These are phyloP conservation scores for Pseudorhiza aurosa DNA, from an alignment of 30 jellyfish, hydroid and myxozoan species.

Conservation along the genomic window DNA sequence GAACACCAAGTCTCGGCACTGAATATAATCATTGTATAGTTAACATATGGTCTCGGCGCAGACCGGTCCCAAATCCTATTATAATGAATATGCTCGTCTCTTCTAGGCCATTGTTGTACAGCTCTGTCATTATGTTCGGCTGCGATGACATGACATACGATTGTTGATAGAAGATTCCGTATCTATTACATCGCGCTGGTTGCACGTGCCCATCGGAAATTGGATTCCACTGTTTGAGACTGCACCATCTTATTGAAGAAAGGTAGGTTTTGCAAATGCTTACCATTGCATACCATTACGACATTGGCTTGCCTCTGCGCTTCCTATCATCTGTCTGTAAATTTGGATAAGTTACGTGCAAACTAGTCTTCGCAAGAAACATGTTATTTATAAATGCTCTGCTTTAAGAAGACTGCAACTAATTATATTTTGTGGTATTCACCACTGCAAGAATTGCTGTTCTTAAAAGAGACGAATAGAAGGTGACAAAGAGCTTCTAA, in stretches of 20 bases:
- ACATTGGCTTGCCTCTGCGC: too few relatives aligned
- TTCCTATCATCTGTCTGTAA: background rate
- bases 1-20: slow-evolving; percentile 33
- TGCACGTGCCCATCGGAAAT: background rate
- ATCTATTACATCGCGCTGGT: background rate
- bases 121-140: background rate
- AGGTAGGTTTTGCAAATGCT: too few relatives aligned
- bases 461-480: too few relatives aligned
- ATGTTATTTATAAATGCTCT: background rate
- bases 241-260: background rate
- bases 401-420: background rate
- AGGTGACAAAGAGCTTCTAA: too few relatives aligned
- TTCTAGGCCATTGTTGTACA: slow-evolving; percentile 21
- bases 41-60: slow-evolving; percentile 59
- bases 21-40: slow-evolving; percentile 36
- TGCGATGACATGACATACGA: too few relatives aligned
- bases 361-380: background rate
- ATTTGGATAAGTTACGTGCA: background rate
- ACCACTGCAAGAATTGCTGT: background rate
- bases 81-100: background rate
- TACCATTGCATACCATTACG: too few relatives aligned
- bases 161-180: too few relatives aligned
- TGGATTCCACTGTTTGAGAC: background rate
- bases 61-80: slow-evolving; percentile 54
- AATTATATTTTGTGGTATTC: background rate